Base-by-base conservation (phyloP, 1,140 invertebrate species). In the Drosophila neocordata region DNA sequence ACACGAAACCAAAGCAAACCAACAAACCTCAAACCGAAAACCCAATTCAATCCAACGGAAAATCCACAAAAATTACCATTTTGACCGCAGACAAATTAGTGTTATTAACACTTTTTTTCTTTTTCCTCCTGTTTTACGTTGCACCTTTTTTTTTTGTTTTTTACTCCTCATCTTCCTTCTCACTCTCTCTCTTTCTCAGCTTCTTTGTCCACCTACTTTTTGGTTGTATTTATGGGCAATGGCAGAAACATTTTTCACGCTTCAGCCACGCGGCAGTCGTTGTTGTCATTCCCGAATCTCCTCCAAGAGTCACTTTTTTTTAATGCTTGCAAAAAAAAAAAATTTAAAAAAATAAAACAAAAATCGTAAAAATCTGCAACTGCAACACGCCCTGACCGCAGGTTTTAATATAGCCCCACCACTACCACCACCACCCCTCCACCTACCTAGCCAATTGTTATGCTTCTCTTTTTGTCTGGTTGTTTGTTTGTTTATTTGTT, bases 61-160 rank as follows among this genome's bases (percentile, higher is more conserved):
- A 76, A 76, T 76, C 73, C 73, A 76, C 73, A 76, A 76, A 76
- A 76, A 76, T 76, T 76, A 76, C 73, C 73, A 76, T 76, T 76
- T 76, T 76, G 66, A 76, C 73, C 73, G 73, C 73, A 76, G 73
- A 76, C 73, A 76, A 76, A 76, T 76, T 76, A 76, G 73, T 76
- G 73, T 76, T 76, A 76, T 76, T 76, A 76, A 76, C 73, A 76
- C 73, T 76, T 76, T 76, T 75, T 76, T 76, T 67, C 35, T 7
- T 37, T 35, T 37, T 24, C 22, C 22, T 24, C 22, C 22, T 22
- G 6, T 31, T 31, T 31, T 31, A 4, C 6, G 3, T 48, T 11
- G 0, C 9, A 3, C 20, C 8, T 12, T 48, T 4, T 5, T 20
- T 48, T 9, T 48, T 48, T 38, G 8, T 15, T 48, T 34, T 18